Percentiles rank a stretch among this genome's conserved stretches.
These are phyloP conservation scores for Asteroscopus sphinx DNA, from an alignment of 2,888 invertebrate species.

Conservation along the genomic window DNA sequence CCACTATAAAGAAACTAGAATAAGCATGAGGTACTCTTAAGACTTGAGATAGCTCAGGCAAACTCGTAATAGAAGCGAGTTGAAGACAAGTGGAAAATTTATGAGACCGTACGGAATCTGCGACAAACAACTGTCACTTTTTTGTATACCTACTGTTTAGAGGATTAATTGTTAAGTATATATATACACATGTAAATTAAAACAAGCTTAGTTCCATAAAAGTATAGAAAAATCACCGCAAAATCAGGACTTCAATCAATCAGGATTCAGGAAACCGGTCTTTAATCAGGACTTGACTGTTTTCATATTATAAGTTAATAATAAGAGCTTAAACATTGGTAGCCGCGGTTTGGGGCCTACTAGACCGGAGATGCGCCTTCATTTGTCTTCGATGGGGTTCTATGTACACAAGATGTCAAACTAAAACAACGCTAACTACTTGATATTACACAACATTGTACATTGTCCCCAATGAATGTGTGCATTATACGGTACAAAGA, in stretches of 20 bases:
- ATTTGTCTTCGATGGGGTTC: too few species aligned
- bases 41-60: conserved; percentile 32
- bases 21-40: conserved; percentile 39
- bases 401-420: background rate
- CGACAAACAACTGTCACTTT: conserved; percentile 32
- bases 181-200: background rate
- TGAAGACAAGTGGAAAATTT: conserved; percentile 43
- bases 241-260: too few species aligned
- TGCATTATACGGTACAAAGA: conserved; percentile 25
- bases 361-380: too few species aligned
- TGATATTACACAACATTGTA: conserved; percentile 5
- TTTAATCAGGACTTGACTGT: too few species aligned
- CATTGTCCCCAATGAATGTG: conserved; percentile 12
- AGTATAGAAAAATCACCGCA: too few species aligned
- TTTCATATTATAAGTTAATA: too few species aligned
- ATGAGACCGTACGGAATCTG: conserved; percentile 24
- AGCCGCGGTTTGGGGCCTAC: too few species aligned
- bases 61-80: conserved; percentile 40
- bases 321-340: too few species aligned
- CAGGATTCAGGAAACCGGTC: too few species aligned
- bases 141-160: background rate
- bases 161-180: background rate
- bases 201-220: background rate
- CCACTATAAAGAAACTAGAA: conserved; percentile 47
- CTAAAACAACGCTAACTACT: background rate